Evolutionary conservation across 2,797 vertebrate genomes (phyloP).

Genomic region (Smutsia gigantea): DNA sequence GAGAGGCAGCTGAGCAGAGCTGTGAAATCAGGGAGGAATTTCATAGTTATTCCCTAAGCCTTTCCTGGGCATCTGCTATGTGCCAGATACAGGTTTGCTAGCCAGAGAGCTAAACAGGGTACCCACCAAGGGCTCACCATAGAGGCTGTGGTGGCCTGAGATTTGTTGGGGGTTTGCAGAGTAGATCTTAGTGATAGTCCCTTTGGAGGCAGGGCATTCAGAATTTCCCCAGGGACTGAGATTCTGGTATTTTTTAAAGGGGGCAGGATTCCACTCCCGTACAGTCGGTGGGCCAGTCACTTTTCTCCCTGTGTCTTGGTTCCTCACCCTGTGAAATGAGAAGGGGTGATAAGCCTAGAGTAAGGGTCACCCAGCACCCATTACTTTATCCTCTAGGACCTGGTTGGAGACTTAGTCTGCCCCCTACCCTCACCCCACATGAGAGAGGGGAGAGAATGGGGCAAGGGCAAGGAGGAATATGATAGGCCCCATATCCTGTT

Average conservation of each 20-base stretch:
- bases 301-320: neutral
- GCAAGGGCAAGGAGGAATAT: neutral
- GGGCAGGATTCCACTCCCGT: neutral
- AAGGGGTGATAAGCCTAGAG: neutral
- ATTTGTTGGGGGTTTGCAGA: slow-evolving; percentile 26
- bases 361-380: neutral
- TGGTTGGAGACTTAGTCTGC: neutral
- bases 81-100: neutral
- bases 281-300: neutral
- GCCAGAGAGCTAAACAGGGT: neutral
- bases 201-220: neutral
- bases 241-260: slow-evolving; percentile 24
- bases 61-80: neutral
- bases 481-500: neutral
- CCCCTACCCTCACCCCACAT: neutral
- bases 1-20: neutral
- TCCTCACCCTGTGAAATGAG: slow-evolving; percentile 29
- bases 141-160: neutral
- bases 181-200: neutral
- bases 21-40: neutral
- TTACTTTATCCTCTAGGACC: neutral
- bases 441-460: neutral
- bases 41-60: neutral
- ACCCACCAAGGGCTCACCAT: neutral
- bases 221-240: neutral